A percentile compares a stretch with the other conserved stretches of the same genome.
These are phyloP conservation scores for Pegea sp. DNA, from an alignment of 23 tunicate genomes.

Conservation along the genomic window DNA sequence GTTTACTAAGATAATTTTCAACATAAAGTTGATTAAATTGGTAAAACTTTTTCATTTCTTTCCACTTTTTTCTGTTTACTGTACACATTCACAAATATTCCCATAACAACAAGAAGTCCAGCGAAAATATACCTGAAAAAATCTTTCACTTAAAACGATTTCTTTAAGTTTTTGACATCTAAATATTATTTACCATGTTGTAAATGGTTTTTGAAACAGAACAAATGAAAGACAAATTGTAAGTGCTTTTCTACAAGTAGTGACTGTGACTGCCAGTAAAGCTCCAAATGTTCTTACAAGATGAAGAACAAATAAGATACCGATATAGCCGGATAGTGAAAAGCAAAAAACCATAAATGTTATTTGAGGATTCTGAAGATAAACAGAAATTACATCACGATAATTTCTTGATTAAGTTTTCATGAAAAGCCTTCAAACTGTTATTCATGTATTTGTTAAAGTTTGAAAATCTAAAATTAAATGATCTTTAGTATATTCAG, in stretches of 20 bases:
- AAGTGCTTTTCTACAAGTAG: constrained; percentile 65
- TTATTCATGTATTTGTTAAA: no score
- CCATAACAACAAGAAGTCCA: constrained; percentile 29
- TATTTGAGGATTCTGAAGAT: constrained; percentile 16
- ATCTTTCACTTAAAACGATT: no score
- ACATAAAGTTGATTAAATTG: no score
- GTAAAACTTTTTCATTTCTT: no score
- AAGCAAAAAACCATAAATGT: constrained; percentile 16
- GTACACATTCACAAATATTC: constrained; percentile 34
- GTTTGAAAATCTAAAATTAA: no score
- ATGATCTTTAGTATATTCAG: no score
- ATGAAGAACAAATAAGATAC: constrained; percentile 37
- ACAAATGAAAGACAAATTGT: constrained; percentile 45
- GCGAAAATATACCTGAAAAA: constrained; percentile 41
- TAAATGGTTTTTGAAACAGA: constrained; percentile 53
- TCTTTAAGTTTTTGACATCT: no score
- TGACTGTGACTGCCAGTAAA: constrained; percentile 61
- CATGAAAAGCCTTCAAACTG: no score
- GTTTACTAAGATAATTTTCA: no score
- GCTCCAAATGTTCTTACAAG: constrained; percentile 72
- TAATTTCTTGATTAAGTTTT: no score
- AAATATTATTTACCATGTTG: constrained; percentile 21
- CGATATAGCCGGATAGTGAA: constrained; percentile 56
- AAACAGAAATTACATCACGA: not conserved
- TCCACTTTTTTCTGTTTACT: constrained; percentile 14